Evolutionary conservation across 2,888 invertebrate genomes (phyloP), one percentile per base, ranked within the genome.

Genomic region (Augochlorella aurata): DNA sequence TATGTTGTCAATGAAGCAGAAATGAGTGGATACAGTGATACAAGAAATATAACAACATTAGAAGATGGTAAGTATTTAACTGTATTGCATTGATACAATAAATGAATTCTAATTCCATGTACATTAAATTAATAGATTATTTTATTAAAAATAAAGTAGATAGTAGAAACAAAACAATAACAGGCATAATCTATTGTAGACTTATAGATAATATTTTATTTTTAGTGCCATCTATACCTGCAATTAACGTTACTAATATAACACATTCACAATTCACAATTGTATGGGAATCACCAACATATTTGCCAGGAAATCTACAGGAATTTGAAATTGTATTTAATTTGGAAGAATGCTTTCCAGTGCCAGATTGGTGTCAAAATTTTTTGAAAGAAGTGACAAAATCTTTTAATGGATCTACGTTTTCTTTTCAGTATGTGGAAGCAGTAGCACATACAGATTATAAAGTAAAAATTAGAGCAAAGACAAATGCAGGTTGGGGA

Each of bases 401-500:
- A n/a, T 65, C 81, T 29, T 72, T 89, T 1, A 77, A 83, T 47
- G 86, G 83, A 3, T 70, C 49, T 14, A 50, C 61, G 0, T 85
- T 85, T 7, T 45, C 38, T 66, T 86, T 85, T 5, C 66, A 70
- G 10, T 87, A 88, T 61, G 10, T 21, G 18, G 16, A 87, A 5
- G 90, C 87, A 21, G 82, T 65, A 66, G 85, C 91, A 14, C 89
- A 83, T 68, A 88, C 91, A 2, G 58, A 71, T n/a, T 92, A 92
- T 71, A 79, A 21, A 24, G 87, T 87, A n/a, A 81, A 68, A 72
- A 90, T 93, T n/a, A 79, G 79, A 72, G 93, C 92, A 2, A 85
- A 73, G 68, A 93, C 93, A 50, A 71, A 70, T 1, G 91, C 89
- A 21, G 93, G 91, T 75, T 91, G 89, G 91, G 88, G 92, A 47